Percentiles rank a stretch among this genome's conserved stretches.
Evolutionary conservation across 2,888 invertebrate species (phyloP).

Genomic region (Leucania comma): DNA sequence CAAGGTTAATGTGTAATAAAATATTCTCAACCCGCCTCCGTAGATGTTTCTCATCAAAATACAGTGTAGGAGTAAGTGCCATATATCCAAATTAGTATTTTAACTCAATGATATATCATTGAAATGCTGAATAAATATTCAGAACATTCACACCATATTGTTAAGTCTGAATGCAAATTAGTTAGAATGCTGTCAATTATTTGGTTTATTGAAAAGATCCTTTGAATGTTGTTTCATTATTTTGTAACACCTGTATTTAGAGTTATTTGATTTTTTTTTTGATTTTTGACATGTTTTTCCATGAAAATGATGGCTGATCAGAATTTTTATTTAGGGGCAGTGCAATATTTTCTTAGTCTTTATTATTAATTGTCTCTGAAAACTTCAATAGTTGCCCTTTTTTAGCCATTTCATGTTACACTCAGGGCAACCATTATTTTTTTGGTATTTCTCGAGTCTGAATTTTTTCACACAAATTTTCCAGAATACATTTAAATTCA

Average conservation of each 20-base stretch:
- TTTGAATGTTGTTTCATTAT: background rate
- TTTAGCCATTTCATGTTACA: too few species aligned
- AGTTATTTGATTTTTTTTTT: background rate
- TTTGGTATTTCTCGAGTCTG: background rate
- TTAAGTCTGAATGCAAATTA: conserved; percentile 30
- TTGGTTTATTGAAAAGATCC: conserved; percentile 11
- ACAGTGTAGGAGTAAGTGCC: conserved; percentile 62
- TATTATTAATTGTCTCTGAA: too few species aligned
- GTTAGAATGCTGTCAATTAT: conserved; percentile 12
- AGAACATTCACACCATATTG: conserved; percentile 25
- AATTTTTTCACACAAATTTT: too few species aligned
- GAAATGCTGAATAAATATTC: conserved; percentile 42
- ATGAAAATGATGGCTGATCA: background rate
- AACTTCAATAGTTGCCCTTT: too few species aligned
- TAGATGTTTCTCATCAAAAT: conserved; percentile 49
- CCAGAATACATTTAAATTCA: too few species aligned
- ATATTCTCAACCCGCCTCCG: conserved; percentile 31
- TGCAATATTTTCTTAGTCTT: too few species aligned
- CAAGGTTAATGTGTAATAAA: conserved; percentile 36
- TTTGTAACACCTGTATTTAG: conserved; percentile 23
- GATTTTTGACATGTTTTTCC: background rate
- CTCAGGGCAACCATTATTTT: too few species aligned
- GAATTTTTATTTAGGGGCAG: background rate
- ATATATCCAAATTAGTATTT: conserved; percentile 54
- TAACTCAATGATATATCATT: conserved; percentile 43